Evolutionary conservation across 2,113 vertebrate species (phyloP).

Genomic region (Heliornis fulica): DNA sequence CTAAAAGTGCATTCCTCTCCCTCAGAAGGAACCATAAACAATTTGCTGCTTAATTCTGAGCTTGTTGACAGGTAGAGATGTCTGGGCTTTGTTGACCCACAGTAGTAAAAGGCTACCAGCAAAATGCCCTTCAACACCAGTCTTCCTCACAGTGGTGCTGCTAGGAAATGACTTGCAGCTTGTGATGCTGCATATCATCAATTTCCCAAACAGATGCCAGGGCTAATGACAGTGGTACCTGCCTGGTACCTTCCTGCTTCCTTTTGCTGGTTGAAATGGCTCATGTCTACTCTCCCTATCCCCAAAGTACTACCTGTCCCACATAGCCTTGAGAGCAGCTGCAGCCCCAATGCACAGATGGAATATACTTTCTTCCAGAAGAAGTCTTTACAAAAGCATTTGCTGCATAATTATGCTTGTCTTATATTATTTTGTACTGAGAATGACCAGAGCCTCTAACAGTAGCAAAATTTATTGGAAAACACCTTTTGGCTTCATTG

Average conservation of each 20-base stretch:
- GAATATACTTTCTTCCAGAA: background rate
- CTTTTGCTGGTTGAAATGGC: background rate
- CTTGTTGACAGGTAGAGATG: background rate
- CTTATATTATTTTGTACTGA: background rate
- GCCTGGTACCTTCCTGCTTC: background rate
- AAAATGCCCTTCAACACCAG: background rate
- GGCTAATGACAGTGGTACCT: background rate
- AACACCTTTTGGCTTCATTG: background rate
- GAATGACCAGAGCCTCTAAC: background rate
- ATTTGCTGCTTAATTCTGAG: background rate
- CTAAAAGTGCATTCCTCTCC: background rate
- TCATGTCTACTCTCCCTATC: fast-evolving
- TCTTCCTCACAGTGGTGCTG: background rate
- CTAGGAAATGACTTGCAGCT: background rate
- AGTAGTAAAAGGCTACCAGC: background rate
- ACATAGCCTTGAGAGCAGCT: background rate
- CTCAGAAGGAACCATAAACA: background rate
- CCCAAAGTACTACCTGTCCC: background rate
- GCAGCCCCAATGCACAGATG: background rate
- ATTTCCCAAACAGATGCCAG: background rate
- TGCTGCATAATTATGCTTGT: background rate
- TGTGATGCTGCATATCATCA: background rate
- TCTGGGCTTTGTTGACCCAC: background rate
- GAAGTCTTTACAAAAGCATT: background rate
- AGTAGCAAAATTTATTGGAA: background rate